These are phyloP conservation scores for Tonatia bakeri DNA, from an alignment of 2,113 vertebrate genomes.

Conservation along the genomic window DNA sequence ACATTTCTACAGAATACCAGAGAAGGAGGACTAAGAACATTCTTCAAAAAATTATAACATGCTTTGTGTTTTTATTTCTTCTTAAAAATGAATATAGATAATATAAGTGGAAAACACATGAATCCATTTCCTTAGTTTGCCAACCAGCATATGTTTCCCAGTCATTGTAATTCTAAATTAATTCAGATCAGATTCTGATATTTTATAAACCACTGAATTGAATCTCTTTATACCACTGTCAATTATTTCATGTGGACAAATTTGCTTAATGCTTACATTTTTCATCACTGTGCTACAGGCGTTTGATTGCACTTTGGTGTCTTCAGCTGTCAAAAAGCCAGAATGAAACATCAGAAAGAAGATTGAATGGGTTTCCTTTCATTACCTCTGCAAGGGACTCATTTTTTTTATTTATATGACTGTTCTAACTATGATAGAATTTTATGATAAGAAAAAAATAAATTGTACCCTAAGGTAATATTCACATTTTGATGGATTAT, in stretches of 20 bases:
- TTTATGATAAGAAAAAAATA: conserved; percentile 65
- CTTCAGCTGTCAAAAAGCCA: conserved; percentile 62
- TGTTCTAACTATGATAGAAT: conserved; percentile 52
- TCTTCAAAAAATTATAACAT: background rate
- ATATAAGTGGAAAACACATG: background rate
- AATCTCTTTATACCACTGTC: conserved; percentile 39
- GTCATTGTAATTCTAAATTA: conserved; percentile 46
- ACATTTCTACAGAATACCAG: background rate
- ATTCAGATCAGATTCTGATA: conserved; percentile 27
- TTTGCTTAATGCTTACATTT: conserved; percentile 61
- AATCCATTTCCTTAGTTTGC: background rate
- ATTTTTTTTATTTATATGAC: conserved; percentile 60
- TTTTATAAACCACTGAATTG: conserved; percentile 51
- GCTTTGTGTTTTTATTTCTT: background rate
- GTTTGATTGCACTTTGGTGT: conserved; percentile 52
- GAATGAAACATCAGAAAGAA: conserved; percentile 45
- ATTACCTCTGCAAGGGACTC: conserved; percentile 28
- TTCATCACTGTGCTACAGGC: conserved; percentile 31
- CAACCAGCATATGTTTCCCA: conserved; percentile 15
- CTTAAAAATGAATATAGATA: background rate
- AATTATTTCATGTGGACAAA: conserved; percentile 55
- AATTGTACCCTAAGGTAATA: conserved; percentile 53
- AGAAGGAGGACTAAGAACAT: background rate
- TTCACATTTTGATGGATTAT: conserved; percentile 67
- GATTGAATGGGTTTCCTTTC: conserved; percentile 57